Base-by-base conservation (phyloP, 2,797 vertebrate species). In the Dipus sagitta region DNA sequence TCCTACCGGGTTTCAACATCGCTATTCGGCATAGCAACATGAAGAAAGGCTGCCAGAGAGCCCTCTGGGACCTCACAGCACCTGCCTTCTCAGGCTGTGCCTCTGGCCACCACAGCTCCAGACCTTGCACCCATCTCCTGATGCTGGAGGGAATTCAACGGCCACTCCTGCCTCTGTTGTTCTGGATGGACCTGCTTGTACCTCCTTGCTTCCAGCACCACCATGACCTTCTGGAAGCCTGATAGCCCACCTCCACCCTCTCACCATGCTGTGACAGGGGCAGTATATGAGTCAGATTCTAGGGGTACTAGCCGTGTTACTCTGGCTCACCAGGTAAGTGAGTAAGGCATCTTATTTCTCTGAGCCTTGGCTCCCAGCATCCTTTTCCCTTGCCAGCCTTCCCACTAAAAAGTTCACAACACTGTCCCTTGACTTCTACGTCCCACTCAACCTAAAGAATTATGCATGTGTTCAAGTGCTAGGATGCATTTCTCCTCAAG, bases 401-500 rank as follows among this genome's bases (percentile, higher is more conserved):
- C 23, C 52, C 15, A 2, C n/a, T 80, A 47, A 34, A 21, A 42
- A 88, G 52, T 70, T 34, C 34, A 60, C 47, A n/a, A 71, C 12
- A 23, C 8, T 42, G 2, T 38, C 10, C 20, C n/a, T 78, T 68
- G 76, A 86, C 60, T 38, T 68, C 47, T 1, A 24, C 12, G 58
- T 60, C 13, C 42, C 47, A n/a, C 20, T 47, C 9, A 38, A 20
- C 74, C 62, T 72, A 58, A 83, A 72, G 87, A 86, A 14, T 4
- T 23, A 67, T 14, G 34, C 4, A 6, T 0, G 1, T 4, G 74
- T 93, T 70, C 20, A 7, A 23, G 76, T 86, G 81, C 65, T 71
- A 92, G 76, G 54, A 64, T 2, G 10, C n/a, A 47, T 76, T 87
- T 92, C 54, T 90, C 68, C 72, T 68, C 60, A 65, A 74, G 26